phyloP scores from a whole-genome alignment of 2,113 vertebrate genomes.

The Miniopterus natalensis region DNA sequence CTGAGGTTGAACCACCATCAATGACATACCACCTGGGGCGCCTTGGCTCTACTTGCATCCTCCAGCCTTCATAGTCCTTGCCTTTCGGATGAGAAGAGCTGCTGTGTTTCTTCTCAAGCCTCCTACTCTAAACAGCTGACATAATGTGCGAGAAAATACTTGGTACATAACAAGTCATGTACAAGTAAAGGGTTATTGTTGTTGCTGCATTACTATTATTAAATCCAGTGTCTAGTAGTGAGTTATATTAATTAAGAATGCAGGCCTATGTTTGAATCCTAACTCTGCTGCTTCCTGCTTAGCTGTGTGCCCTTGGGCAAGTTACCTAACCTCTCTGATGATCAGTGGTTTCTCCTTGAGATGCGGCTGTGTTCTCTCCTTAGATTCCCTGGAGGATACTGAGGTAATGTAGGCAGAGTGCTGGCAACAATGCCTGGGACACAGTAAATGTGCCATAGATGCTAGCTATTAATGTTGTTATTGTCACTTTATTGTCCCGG shows the following conservation, averaged over 20 bases:
- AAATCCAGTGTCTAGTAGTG: not conserved
- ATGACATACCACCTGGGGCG: accelerated
- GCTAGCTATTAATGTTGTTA: not conserved
- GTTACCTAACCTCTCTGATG: not conserved
- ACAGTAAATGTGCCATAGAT: too few relatives aligned
- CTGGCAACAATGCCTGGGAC: accelerated
- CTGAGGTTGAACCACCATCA: not conserved
- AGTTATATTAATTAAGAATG: too few relatives aligned
- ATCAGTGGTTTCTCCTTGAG: not conserved
- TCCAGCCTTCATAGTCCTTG: not conserved
- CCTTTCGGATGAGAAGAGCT: not conserved
- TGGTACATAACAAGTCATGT: accelerated
- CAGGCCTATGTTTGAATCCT: not conserved
- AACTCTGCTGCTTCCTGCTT: not conserved
- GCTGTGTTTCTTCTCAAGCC: not conserved
- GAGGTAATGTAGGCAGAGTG: not conserved
- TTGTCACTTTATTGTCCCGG: not conserved
- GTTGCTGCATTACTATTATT: not conserved
- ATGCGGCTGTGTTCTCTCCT: not conserved
- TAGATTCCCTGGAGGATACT: not conserved
- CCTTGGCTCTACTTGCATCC: accelerated
- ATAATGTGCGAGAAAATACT: not conserved
- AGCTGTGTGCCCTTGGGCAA: not conserved
- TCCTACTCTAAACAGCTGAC: not conserved
- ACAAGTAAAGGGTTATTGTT: not conserved